Conservation (phyloP, 2,113 vertebrate species). For the Phoenicopterus ruber region DNA sequence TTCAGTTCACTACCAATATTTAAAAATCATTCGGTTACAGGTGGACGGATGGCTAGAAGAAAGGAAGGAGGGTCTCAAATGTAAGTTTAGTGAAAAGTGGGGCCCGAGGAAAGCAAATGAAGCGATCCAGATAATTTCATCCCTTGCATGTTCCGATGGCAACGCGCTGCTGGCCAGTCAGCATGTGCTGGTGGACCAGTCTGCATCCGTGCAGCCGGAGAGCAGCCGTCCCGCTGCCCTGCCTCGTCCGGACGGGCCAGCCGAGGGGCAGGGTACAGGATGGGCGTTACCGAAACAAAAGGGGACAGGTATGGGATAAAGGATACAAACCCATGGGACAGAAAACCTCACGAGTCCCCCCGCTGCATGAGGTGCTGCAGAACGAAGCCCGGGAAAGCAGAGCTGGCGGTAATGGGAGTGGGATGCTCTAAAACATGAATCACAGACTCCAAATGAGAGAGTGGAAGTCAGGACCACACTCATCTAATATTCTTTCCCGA, state of each 20-base stretch:
- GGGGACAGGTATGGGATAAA: neutral
- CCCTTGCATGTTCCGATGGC: neutral
- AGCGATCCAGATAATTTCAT: neutral
- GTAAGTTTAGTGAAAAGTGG: neutral
- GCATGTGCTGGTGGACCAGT: neutral
- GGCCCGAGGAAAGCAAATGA: neutral
- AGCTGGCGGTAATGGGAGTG: neutral
- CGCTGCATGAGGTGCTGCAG: neutral
- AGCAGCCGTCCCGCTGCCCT: neutral
- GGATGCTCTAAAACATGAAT: slow-evolving; percentile 24
- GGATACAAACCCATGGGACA: neutral
- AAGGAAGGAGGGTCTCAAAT: neutral
- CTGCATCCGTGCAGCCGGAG: neutral
- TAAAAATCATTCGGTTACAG: neutral
- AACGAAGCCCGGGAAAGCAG: neutral
- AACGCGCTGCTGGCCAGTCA: neutral
- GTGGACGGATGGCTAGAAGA: neutral
- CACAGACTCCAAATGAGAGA: slow-evolving; percentile 29
- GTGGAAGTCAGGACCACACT: slow-evolving; percentile 18
- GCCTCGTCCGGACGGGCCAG: fast-evolving
- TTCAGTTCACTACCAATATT: neutral
- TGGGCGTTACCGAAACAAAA: neutral
- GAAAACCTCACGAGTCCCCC: neutral
- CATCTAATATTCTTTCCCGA: neutral
- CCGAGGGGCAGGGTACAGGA: neutral